Percentiles rank a stretch among this genome's conserved stretches.
Evolutionary conservation across 2,888 invertebrate genomes (phyloP).

Genomic region (Dichetophora obliterata): DNA sequence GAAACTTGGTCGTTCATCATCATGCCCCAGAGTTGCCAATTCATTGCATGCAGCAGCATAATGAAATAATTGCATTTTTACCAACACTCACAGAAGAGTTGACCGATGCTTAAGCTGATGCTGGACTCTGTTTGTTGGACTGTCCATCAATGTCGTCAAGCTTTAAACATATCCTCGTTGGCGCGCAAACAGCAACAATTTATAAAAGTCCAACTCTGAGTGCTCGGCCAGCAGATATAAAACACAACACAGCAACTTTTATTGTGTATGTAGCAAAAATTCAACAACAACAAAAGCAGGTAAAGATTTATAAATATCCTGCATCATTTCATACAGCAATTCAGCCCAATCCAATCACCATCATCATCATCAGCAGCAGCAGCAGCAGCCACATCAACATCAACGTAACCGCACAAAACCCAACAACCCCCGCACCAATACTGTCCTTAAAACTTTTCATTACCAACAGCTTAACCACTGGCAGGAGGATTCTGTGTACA

Average conservation of each 20-base stretch:
- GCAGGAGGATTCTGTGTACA: neutral
- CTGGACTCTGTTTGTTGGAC: constrained; percentile 30
- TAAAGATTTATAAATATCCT: constrained; percentile 9
- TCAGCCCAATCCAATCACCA: constrained; percentile 29
- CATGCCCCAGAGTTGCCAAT: constrained; percentile 36
- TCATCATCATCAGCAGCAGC: neutral
- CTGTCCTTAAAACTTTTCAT: neutral
- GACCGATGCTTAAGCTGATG: neutral
- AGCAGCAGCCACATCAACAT: constrained; percentile 25
- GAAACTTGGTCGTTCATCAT: constrained; percentile 28
- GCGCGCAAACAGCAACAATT: constrained; percentile 17
- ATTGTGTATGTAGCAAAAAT: neutral
- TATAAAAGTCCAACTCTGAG: neutral
- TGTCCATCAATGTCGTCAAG: constrained; percentile 22
- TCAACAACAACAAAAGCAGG: constrained; percentile 9
- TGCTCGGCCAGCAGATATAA: neutral
- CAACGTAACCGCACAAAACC: neutral
- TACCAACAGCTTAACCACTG: neutral
- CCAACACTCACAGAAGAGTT: neutral
- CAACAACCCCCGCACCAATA: neutral
- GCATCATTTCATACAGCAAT: constrained; percentile 25
- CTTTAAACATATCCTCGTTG: neutral
- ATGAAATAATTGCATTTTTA: constrained; percentile 64
- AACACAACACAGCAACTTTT: constrained; percentile 53
- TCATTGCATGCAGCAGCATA: constrained; percentile 38